Evolutionary conservation across 2,113 vertebrate genomes (phyloP), one percentile per base, ranked within the genome.

Genomic region (Chloebia gouldiae): DNA sequence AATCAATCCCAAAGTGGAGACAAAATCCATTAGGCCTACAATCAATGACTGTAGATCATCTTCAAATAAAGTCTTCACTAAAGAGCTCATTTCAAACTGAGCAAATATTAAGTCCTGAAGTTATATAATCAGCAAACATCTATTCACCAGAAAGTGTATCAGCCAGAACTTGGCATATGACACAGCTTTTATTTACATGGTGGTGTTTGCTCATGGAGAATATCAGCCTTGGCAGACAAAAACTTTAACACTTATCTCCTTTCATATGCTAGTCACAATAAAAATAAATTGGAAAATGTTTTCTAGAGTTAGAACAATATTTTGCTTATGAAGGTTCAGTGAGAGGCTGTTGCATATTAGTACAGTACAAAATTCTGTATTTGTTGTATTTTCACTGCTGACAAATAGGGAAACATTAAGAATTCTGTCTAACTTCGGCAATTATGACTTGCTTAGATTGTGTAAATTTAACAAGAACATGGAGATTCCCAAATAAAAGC

Each of bases 1-100:
- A 93, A 91, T 92, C 93, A 94, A 93, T 93, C 44, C 69, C 92
- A 78, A 89, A 59, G 64, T 39, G 56, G 24, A 95, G 54, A 49
- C 24, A 86, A 90, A 76, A 92, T 56, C 86, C 51, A 89, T 93
- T 81, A 76, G 54, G 42, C 37, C 87, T 91, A 83, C 81, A 87
- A 83, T 94, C 83, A 88, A 54, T 86, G n/a, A 45, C 35, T 81
- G 51, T 37, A 80, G 22, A 79, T 82, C 49, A 73, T 83, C 90
- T 92, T 94, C 92, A 95, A 80, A 92, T 68, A 82, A 93, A 92
- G 12, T 10, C 31, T 92, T 90, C 51, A 60, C 35, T 79, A 79
- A 92, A 96, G 78, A 86, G n/a, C 63, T 95, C 45, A 61, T 84
- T 92, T 93, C 69, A 75, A 79, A 85, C 40, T 66, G 44, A 94